Evolutionary conservation across 1,140 invertebrate species (phyloP), one percentile per base, ranked within the genome.

Genomic region (Panulirus ornatus): DNA sequence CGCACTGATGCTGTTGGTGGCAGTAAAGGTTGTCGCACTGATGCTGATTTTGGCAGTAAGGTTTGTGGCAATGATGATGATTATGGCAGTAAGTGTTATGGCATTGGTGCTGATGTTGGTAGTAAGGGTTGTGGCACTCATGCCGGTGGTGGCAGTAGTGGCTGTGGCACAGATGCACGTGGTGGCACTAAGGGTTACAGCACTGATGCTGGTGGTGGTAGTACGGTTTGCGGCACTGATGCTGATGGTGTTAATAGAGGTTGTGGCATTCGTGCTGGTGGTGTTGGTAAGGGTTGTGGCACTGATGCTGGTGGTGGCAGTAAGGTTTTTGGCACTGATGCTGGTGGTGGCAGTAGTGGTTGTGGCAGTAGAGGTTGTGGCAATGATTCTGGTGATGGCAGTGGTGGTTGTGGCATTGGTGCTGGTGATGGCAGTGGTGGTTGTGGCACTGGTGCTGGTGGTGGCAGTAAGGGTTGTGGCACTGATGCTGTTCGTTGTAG

Each of bases 331-430:
- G 27, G 70, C 30, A 11, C 9, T 73, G 70, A 11, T 11, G 27
- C 27, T 16, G 30, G 70, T 73, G 30, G 70, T 73, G 9, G 30
- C 27, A 34, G 70, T 73, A 34, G 70, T 73, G 70, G 70, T 73
- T 8, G 30, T 73, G 70, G 70, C 30, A 27, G 16, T 73, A 34
- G 8, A 8, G 30, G 9, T 73, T 8, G 16, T 73, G 27, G 16
- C 30, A 73, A 16, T 73, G 27, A 8, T 73, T 8, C n/a, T n/a
- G n/a, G n/a, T n/a, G n/a, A n/a, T n/a, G n/a, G n/a, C n/a, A n/a
- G n/a, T n/a, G n/a, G n/a, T n/a, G n/a, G n/a, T n/a, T n/a, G n/a
- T n/a, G n/a, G n/a, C n/a, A n/a, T n/a, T n/a, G n/a, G n/a, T n/a
- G n/a, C n/a, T n/a, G n/a, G n/a, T n/a, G n/a, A n/a, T n/a, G n/a